phyloP scores from a whole-genome alignment of 2,888 invertebrate genomes.

The Incurvaria masculella region DNA sequence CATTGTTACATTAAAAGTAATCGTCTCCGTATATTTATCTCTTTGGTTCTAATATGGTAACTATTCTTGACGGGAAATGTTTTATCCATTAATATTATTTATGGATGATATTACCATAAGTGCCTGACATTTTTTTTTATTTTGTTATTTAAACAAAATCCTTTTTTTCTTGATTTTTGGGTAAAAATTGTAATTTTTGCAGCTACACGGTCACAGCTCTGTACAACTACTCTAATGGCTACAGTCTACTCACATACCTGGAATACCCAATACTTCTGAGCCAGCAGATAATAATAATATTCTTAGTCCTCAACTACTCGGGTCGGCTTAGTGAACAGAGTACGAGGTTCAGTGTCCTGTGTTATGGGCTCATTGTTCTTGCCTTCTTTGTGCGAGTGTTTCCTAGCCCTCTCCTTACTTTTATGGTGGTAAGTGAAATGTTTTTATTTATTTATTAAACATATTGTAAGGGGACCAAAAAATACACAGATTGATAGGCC shows the following conservation, averaged over 20 bases:
- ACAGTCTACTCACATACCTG: constrained; percentile 73
- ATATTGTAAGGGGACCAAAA: too few species aligned
- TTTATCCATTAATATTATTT: too few species aligned
- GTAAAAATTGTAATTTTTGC: constrained; percentile 32
- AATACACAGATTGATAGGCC: too few species aligned
- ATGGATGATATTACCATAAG: not conserved
- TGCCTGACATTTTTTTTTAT: not conserved
- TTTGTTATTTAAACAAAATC: not conserved
- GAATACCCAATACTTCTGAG: constrained; percentile 79
- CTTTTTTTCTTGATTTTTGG: too few species aligned
- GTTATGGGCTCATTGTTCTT: constrained; percentile 30
- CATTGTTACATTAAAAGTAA: too few species aligned
- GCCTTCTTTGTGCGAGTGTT: constrained; percentile 31
- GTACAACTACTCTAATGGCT: constrained; percentile 74
- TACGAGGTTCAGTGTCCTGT: constrained; percentile 25
- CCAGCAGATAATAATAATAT: constrained; percentile 73
- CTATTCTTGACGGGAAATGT: too few species aligned
- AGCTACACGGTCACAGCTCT: constrained; percentile 79
- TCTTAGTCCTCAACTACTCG: constrained; percentile 67
- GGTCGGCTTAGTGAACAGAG: constrained; percentile 44
- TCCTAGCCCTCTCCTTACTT: constrained; percentile 51
- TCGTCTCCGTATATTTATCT: too few species aligned
- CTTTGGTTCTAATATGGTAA: too few species aligned
- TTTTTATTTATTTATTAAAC: constrained; percentile 18
- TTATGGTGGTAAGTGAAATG: constrained; percentile 60